A percentile compares a stretch with the other conserved stretches of the same genome.
Evolutionary conservation across 2,113 vertebrate species (phyloP).

Genomic region (Syngnathoides biaculeatus): DNA sequence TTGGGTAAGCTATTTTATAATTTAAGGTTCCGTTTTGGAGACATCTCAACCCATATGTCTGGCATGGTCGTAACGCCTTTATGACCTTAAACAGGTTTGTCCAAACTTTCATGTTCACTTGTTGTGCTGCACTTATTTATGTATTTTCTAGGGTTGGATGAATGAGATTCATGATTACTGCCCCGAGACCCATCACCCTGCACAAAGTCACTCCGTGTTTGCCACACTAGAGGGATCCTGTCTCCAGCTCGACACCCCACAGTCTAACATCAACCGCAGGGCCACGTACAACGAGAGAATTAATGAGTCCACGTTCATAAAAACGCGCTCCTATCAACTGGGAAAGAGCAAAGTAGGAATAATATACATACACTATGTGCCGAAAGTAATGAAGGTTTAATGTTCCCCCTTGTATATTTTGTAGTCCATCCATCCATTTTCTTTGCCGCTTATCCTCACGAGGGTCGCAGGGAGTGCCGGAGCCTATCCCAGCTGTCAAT

Average conservation of each 20-base stretch:
- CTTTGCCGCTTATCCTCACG: too few relatives aligned
- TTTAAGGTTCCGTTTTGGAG: background rate
- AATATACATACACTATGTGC: background rate
- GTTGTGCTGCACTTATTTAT: background rate
- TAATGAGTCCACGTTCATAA: slow-evolving; percentile 66
- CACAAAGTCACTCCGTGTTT: slow-evolving; percentile 79
- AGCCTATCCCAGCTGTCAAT: too few relatives aligned
- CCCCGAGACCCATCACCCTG: slow-evolving; percentile 77
- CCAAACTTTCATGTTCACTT: too few relatives aligned
- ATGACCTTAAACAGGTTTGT: background rate
- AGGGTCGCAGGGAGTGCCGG: too few relatives aligned
- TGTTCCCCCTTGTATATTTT: background rate
- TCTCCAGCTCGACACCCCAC: slow-evolving; percentile 79
- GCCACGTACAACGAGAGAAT: slow-evolving; percentile 76
- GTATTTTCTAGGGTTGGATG: slow-evolving; percentile 82
- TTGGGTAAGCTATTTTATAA: background rate
- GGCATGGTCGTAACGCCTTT: background rate
- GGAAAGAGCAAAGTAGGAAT: slow-evolving; percentile 74
- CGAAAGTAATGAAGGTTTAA: background rate
- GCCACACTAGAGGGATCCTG: slow-evolving; percentile 75
- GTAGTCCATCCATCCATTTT: too few relatives aligned
- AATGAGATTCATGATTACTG: slow-evolving; percentile 79
- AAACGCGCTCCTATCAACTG: slow-evolving; percentile 73
- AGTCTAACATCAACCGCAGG: slow-evolving; percentile 73
- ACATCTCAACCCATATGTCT: background rate